These are phyloP conservation scores for Stenopsyche tienmushanensis DNA, from an alignment of 1,140 invertebrate species.

Conservation along the genomic window DNA sequence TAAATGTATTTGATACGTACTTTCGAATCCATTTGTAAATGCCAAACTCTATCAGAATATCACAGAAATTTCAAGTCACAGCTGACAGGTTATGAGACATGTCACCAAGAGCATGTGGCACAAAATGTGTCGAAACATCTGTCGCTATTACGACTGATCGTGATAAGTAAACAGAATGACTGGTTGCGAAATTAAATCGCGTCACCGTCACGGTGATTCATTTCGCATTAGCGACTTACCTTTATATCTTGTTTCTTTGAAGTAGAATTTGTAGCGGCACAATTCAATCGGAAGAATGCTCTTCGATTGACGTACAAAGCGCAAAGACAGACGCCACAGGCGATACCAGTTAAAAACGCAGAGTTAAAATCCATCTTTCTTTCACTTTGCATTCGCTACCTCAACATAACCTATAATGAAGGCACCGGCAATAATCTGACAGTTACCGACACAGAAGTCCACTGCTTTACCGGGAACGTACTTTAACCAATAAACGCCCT, in stretches of 20 bases:
- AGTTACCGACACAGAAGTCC: conserved; percentile 6
- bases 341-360: conserved; percentile 47
- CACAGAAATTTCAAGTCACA: too few species aligned
- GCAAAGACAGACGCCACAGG: conserved; percentile 50
- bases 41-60: too few species aligned
- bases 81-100: too few species aligned
- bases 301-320: conserved; percentile 46
- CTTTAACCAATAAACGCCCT: not conserved
- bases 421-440: conserved; percentile 1
- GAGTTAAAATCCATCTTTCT: conserved; percentile 48
- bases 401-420: conserved; percentile 11
- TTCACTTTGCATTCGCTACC: conserved; percentile 33
- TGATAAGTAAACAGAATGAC: too few species aligned
- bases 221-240: too few species aligned
- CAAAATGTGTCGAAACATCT: too few species aligned
- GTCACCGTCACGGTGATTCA: too few species aligned
- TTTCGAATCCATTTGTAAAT: too few species aligned
- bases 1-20: too few species aligned
- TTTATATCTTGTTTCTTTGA: not conserved
- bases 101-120: too few species aligned
- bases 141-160: too few species aligned
- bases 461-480: not conserved
- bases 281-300: conserved; percentile 41
- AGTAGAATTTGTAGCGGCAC: not conserved
- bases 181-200: too few species aligned